phyloP scores from a whole-genome alignment of 2,113 vertebrate genomes.

The Gymnorhina tibicen region DNA sequence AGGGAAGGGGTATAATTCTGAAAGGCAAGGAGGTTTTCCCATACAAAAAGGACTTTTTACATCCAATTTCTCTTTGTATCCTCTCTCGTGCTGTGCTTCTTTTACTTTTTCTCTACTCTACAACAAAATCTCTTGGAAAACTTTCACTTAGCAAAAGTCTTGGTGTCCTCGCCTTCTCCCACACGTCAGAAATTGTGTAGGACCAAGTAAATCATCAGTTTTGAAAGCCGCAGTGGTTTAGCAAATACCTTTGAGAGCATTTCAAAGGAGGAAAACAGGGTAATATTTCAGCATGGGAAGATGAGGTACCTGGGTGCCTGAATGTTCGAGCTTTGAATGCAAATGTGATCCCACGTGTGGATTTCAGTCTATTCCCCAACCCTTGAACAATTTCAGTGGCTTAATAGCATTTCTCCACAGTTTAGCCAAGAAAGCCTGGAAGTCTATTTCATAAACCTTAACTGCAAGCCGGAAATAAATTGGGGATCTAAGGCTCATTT shows the following conservation, averaged over 20 bases:
- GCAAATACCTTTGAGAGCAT: neutral
- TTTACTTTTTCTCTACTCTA: neutral
- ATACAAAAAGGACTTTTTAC: neutral
- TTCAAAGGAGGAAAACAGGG: neutral
- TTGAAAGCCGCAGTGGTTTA: neutral
- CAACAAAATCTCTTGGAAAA: neutral
- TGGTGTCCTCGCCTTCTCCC: neutral
- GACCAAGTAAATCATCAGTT: neutral
- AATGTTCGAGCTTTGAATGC: neutral
- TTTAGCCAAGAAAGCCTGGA: neutral
- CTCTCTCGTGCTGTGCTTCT: fast-evolving
- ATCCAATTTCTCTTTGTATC: neutral
- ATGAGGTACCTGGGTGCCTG: neutral
- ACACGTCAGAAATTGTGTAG: neutral
- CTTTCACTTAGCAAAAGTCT: neutral
- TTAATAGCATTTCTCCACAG: neutral
- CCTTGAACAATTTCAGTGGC: neutral
- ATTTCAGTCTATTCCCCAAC: neutral
- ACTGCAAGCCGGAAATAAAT: neutral
- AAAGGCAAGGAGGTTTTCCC: neutral
- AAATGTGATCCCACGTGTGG: neutral
- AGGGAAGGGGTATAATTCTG: neutral
- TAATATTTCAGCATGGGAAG: neutral
- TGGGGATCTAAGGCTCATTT: neutral
- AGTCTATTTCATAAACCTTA: neutral